phyloP scores from a whole-genome alignment of 2,888 invertebrate genomes.

The Arge pagana region DNA sequence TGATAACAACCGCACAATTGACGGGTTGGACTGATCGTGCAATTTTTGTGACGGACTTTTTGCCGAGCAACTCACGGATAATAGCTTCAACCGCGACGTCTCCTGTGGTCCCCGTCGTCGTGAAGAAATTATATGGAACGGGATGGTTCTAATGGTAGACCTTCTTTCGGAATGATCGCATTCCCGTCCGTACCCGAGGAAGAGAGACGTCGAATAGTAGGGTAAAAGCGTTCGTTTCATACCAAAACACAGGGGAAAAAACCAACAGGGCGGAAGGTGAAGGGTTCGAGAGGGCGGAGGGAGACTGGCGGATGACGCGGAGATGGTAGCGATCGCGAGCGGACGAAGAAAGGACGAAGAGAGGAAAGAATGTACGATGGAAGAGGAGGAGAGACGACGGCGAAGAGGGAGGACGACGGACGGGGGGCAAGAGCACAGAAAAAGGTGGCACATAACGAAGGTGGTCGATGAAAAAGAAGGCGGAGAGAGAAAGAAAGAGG shows the following conservation, averaged over 20 bases:
- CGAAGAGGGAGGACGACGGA: constrained; percentile 15
- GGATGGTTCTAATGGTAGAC: constrained; percentile 52
- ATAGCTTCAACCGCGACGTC: constrained; percentile 45
- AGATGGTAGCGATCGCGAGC: neutral
- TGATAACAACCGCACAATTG: too few relatives aligned
- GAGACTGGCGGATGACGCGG: constrained; percentile 27
- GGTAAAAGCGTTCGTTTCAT: neutral
- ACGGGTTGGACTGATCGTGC: too few relatives aligned
- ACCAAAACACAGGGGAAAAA: neutral
- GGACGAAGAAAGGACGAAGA: neutral
- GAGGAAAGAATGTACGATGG: constrained; percentile 10
- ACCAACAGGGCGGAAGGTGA: constrained; percentile 26
- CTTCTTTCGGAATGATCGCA: constrained; percentile 35
- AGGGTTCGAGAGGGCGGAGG: constrained; percentile 27
- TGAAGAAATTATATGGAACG: constrained; percentile 52
- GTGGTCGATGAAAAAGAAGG: too few relatives aligned
- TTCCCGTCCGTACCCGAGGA: neutral
- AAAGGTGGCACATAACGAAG: too few relatives aligned
- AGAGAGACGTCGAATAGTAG: neutral
- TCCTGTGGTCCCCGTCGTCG: constrained; percentile 53
- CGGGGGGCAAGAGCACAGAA: constrained; percentile 16
- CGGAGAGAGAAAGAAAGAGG: constrained; percentile 25
- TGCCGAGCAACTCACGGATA: too few relatives aligned
- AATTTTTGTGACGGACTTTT: too few relatives aligned
- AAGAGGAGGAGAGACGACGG: constrained; percentile 15